Evolutionary conservation across 2,113 vertebrate species (phyloP), one percentile per base, ranked within the genome.

Genomic region (Merops nubicus): DNA sequence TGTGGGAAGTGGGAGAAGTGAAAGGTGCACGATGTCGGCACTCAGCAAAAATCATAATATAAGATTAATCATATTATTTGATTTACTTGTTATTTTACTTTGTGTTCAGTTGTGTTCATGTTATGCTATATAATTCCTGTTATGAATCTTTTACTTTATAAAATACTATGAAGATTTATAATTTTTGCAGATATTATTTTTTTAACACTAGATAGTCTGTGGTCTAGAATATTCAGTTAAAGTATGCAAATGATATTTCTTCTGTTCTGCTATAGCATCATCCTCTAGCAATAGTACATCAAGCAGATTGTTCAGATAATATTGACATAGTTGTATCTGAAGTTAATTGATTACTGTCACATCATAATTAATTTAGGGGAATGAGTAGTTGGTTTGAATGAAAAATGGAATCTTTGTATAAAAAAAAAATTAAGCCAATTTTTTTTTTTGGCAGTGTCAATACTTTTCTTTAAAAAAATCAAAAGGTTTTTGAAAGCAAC

Each of bases 401-500:
- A 91, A 81, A 97, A 95, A 67, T 67, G 8, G 12, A 77, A 87
- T 50, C 12, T 78, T 77, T 75, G 9, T 17, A 56, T 93, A 40
- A 74, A 38, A 77, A 68, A 84, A 15, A 72, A n/a, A 10, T 20
- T 23, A 74, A 57, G 34, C 54, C 74, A 91, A 75, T 20, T 3
- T 0, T 25, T 0, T 25, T 38, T 88, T 89, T 85, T 85, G 81
- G 78, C 88, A 89, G 6, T 54, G 36, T 62, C 23, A 57, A 50
- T 76, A 74, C 33, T 83, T 91, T 74, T 92, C 31, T 91, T 79
- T 42, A 9, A 85, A 88, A 59, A 87, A 89, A 79, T 91, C 33
- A 73, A 45, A 69, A 88, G 11, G 12, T 76, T 88, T 93, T 79
- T 79, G 63, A 88, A 91, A 94, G 75, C n/a, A 94, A 73, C 33